These are phyloP conservation scores for Huso huso DNA, from an alignment of 2,797 vertebrate genomes.

Conservation along the genomic window DNA sequence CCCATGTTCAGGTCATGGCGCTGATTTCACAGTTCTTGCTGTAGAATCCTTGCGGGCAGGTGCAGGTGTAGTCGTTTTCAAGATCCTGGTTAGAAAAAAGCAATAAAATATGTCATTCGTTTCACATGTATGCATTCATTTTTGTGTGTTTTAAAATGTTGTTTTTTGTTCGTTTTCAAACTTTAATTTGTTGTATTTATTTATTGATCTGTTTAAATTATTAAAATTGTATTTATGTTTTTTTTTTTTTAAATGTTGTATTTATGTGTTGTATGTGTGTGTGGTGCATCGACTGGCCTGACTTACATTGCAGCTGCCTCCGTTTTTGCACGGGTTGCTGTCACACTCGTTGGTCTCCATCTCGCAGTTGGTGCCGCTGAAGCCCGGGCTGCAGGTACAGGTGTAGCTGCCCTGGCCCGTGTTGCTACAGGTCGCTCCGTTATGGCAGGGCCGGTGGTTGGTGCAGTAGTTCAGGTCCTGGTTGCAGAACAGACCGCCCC, in stretches of 20 bases:
- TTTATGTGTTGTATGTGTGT: too few relatives aligned
- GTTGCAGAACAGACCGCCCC: slow-evolving; percentile 75
- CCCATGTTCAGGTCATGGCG: slow-evolving; percentile 43
- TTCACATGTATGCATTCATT: too few relatives aligned
- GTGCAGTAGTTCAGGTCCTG: slow-evolving; percentile 82
- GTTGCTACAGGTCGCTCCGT: slow-evolving; percentile 71
- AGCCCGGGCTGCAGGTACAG: slow-evolving; percentile 63
- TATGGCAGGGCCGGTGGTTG: slow-evolving; percentile 69
- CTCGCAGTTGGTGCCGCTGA: slow-evolving; percentile 62
- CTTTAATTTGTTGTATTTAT: too few relatives aligned
- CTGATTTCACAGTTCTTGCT: slow-evolving; percentile 51
- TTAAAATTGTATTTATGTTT: too few relatives aligned
- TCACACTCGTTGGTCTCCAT: slow-evolving; percentile 70
- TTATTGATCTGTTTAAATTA: too few relatives aligned
- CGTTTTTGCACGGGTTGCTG: slow-evolving; percentile 78
- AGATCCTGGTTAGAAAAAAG: slow-evolving; percentile 24
- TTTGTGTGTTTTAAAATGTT: too few relatives aligned
- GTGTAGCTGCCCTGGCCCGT: slow-evolving; percentile 76
- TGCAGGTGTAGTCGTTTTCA: slow-evolving; percentile 45
- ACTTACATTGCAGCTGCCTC: slow-evolving; percentile 83
- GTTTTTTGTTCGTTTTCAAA: too few relatives aligned
- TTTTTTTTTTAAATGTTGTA: too few relatives aligned
- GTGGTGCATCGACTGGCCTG: not conserved
- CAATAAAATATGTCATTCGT: too few relatives aligned
- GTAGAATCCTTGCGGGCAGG: slow-evolving; percentile 53